These are phyloP conservation scores for Antechinus stuartii DNA, from an alignment of 2,113 vertebrate species.

Conservation along the genomic window DNA sequence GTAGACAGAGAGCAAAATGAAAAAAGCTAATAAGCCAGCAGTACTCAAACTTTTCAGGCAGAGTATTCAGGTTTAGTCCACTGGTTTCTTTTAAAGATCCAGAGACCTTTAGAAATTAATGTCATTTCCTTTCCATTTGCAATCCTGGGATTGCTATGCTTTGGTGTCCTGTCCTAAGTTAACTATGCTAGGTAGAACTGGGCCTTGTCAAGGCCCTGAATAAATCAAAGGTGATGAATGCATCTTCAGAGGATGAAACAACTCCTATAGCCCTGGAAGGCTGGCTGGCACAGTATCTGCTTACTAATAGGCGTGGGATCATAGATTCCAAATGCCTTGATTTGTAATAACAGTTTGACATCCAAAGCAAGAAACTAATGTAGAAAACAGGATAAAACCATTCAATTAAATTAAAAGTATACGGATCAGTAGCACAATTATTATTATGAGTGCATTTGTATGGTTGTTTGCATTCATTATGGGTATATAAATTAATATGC, in stretches of 20 bases:
- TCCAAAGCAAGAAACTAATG: slow-evolving; percentile 72
- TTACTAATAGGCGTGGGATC: slow-evolving; percentile 51
- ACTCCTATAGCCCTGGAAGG: slow-evolving; percentile 65
- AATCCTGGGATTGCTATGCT: slow-evolving; percentile 47
- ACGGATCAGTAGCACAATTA: slow-evolving; percentile 76
- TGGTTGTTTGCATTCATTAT: slow-evolving; percentile 78
- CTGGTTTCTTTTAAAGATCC: slow-evolving; percentile 61
- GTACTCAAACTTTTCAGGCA: slow-evolving; percentile 39
- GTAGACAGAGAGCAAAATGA: slow-evolving; percentile 55
- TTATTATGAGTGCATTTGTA: slow-evolving; percentile 81
- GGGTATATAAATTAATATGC: slow-evolving; percentile 79
- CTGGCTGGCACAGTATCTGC: background rate
- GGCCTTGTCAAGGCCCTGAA: slow-evolving; percentile 40
- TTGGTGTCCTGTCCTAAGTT: slow-evolving; percentile 5
- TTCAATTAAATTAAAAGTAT: slow-evolving; percentile 80
- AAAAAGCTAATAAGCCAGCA: background rate
- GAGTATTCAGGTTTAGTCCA: slow-evolving; percentile 51
- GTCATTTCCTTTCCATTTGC: slow-evolving; percentile 60
- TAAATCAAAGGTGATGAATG: slow-evolving; percentile 60
- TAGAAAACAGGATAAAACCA: slow-evolving; percentile 78
- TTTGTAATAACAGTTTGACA: slow-evolving; percentile 78
- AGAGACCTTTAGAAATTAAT: slow-evolving; percentile 11
- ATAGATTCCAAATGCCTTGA: slow-evolving; percentile 70
- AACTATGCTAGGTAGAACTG: slow-evolving; percentile 21
- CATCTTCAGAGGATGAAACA: slow-evolving; percentile 53